Evolutionary conservation across 2,113 vertebrate genomes (phyloP).

Genomic region (Microcebus ravelobensis): DNA sequence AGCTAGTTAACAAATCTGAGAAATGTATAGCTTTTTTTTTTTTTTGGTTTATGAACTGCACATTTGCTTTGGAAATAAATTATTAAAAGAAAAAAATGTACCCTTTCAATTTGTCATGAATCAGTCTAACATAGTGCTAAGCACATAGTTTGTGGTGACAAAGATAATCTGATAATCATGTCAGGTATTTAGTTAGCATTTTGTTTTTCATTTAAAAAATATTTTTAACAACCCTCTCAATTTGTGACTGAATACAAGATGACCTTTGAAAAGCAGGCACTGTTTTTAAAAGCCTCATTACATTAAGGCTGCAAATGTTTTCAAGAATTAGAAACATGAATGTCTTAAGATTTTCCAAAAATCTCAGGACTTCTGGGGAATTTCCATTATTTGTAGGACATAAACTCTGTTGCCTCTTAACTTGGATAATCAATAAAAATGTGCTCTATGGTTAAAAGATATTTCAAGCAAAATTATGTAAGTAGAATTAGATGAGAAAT

Average conservation of each 20-base stretch:
- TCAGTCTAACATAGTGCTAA: not conserved
- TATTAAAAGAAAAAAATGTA: not conserved
- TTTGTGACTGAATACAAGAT: not conserved
- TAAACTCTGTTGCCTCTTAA: conserved; percentile 6
- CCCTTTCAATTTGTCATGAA: not conserved
- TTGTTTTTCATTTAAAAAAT: conserved; percentile 31
- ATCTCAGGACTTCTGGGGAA: conserved; percentile 66
- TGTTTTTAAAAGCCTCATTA: conserved; percentile 42
- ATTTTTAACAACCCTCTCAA: not conserved
- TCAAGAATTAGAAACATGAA: conserved; percentile 52
- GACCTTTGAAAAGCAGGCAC: not conserved
- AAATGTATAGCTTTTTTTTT: not conserved
- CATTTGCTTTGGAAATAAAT: not conserved
- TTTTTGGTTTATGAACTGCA: not conserved
- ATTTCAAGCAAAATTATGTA: not conserved
- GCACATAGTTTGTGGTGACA: not conserved
- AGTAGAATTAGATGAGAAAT: conserved; percentile 23
- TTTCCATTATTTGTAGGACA: conserved; percentile 54
- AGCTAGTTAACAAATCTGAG: not conserved
- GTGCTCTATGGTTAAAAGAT: not conserved
- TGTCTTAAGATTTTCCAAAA: conserved; percentile 44
- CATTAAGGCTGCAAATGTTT: conserved; percentile 3
- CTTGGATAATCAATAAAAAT: not conserved
- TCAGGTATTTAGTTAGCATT: not conserved
- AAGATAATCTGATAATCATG: not conserved